Conservation (phyloP, 2,113 vertebrate species). For the Tetrax tetrax region DNA sequence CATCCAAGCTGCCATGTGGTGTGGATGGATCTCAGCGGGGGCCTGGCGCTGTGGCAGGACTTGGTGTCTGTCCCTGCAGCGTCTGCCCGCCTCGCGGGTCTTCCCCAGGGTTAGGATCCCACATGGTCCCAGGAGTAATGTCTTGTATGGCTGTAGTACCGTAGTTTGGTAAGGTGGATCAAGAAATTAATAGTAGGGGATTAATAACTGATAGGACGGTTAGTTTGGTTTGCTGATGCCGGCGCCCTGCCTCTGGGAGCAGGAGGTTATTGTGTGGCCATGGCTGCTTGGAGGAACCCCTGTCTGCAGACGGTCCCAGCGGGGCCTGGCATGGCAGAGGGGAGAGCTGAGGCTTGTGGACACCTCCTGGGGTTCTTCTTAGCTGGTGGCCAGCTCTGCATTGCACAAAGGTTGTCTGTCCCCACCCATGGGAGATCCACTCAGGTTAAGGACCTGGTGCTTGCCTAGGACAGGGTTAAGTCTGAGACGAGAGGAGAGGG, state of each 20-base stretch:
- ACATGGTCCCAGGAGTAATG: not conserved
- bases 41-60: not conserved
- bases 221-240: not conserved
- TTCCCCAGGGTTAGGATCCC: not conserved
- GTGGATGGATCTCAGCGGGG: not conserved
- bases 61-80: not conserved
- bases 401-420: not conserved
- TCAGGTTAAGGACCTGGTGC: not conserved
- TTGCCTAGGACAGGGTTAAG: not conserved
- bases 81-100: not conserved
- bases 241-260: not conserved
- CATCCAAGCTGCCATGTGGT: not conserved
- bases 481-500: not conserved
- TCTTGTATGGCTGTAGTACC: not conserved
- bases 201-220: not conserved
- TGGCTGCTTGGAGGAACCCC: fast-evolving
- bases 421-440: not conserved
- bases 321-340: not conserved
- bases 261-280: not conserved
- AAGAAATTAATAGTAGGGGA: not conserved
- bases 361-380: not conserved
- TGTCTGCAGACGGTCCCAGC: not conserved
- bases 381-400: not conserved
- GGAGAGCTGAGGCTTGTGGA: not conserved
- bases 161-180: not conserved